These are phyloP conservation scores for Mythimna pallens DNA, from an alignment of 2,888 invertebrate genomes.

Conservation along the genomic window DNA sequence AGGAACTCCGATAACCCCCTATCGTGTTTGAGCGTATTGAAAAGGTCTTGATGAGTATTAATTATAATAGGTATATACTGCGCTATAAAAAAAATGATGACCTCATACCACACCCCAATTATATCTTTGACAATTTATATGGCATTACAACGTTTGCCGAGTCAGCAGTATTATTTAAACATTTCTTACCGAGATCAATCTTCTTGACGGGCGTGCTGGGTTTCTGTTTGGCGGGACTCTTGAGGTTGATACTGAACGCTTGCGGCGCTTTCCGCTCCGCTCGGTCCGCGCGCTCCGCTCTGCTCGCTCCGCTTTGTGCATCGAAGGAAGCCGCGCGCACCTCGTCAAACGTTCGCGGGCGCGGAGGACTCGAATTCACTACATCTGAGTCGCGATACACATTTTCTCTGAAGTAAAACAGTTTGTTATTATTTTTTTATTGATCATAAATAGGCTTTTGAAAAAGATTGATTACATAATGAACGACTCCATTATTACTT, in stretches of 20 bases:
- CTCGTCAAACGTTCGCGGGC: slow-evolving; percentile 64
- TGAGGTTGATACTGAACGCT: slow-evolving; percentile 80
- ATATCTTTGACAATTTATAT: too few species aligned
- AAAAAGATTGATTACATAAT: too few species aligned
- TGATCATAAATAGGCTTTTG: too few species aligned
- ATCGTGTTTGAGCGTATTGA: too few species aligned
- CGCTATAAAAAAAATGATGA: too few species aligned
- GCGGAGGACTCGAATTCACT: slow-evolving; percentile 77
- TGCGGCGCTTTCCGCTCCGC: slow-evolving; percentile 44
- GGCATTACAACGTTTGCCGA: too few species aligned
- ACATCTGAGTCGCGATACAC: slow-evolving; percentile 89
- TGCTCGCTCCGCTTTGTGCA: slow-evolving; percentile 7
- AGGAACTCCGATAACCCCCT: too few species aligned
- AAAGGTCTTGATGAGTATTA: too few species aligned
- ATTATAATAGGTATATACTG: too few species aligned
- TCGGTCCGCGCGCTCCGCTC: slow-evolving; percentile 41
- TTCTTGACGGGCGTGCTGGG: slow-evolving; percentile 84
- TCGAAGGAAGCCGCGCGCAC: not conserved
- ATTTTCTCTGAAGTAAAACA: slow-evolving; percentile 79
- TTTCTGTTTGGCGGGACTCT: slow-evolving; percentile 80
- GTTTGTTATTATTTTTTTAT: not conserved
- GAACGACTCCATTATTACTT: too few species aligned
- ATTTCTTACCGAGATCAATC: slow-evolving; percentile 88
- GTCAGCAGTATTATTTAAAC: not conserved
- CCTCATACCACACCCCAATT: too few species aligned